A percentile compares a stretch with the other conserved stretches of the same genome.
Conservation (phyloP, 1,140 invertebrate genomes). For the Habropoda laboriosa region DNA sequence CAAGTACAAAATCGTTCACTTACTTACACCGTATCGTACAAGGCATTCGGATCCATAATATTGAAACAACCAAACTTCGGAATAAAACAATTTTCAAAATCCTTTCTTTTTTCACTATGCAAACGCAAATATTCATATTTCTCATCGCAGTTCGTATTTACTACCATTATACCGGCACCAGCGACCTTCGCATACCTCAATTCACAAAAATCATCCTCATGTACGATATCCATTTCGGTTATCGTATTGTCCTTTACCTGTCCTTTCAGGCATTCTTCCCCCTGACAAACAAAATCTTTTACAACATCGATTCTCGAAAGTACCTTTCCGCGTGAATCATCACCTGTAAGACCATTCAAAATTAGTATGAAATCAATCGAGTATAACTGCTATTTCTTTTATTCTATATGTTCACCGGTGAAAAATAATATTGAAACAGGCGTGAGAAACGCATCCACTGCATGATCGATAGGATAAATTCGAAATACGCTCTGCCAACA, state of each 20-base stretch:
- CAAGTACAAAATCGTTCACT: background rate
- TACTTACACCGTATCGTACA: slow-evolving; percentile 44
- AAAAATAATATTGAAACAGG: background rate
- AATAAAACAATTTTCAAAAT: background rate
- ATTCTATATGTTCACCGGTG: background rate
- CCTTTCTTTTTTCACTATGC: background rate
- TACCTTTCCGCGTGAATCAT: background rate
- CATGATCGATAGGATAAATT: background rate
- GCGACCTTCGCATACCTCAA: background rate
- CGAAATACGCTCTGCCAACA: background rate
- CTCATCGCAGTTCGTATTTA: background rate
- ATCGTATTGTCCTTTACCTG: background rate
- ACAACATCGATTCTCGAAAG: background rate
- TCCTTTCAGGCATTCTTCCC: background rate
- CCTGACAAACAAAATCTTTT: background rate
- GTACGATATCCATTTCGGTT: background rate
- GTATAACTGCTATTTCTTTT: background rate
- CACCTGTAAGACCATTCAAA: background rate
- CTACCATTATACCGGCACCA: background rate
- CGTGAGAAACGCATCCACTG: background rate
- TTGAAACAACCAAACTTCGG: slow-evolving; percentile 47
- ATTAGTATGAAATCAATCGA: background rate
- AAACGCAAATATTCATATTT: slow-evolving; percentile 21
- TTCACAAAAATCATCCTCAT: background rate
- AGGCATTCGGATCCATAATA: slow-evolving; percentile 55